phyloP scores from a whole-genome alignment of 2,888 invertebrate species.

The Archips xylosteana region DNA sequence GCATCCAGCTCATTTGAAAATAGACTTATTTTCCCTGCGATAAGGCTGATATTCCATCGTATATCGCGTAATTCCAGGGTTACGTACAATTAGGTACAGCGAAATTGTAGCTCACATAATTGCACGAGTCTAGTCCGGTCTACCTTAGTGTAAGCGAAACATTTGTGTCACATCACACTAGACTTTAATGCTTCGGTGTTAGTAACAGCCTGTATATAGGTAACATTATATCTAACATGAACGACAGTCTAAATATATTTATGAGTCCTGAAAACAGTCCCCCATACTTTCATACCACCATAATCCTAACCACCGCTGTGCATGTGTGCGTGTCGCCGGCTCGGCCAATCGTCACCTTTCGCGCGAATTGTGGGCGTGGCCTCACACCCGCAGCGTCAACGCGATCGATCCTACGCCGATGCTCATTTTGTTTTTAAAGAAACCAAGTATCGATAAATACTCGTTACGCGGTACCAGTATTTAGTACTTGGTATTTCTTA shows the following conservation, averaged over 20 bases:
- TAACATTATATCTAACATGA: neutral
- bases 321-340: slow-evolving; percentile 51
- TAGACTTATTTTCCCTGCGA: neutral
- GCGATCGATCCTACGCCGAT: slow-evolving; percentile 61
- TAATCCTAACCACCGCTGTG: slow-evolving; percentile 32
- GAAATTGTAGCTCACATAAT: neutral
- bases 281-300: slow-evolving; percentile 39
- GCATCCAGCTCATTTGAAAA: neutral
- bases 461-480: slow-evolving; percentile 1
- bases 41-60: neutral
- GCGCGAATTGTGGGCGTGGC: slow-evolving; percentile 81
- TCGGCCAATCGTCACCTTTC: slow-evolving; percentile 81
- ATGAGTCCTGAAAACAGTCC: slow-evolving; percentile 36
- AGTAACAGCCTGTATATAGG: neutral
- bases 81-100: neutral
- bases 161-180: neutral
- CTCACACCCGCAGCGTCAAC: slow-evolving; percentile 67
- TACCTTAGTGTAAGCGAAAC: neutral
- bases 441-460: slow-evolving; percentile 13
- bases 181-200: neutral
- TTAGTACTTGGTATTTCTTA: neutral
- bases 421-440: slow-evolving; percentile 47
- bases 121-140: neutral
- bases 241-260: slow-evolving; percentile 12
- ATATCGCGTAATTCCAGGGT: neutral